Percentiles rank a stretch among this genome's conserved stretches.
These are phyloP conservation scores for Coenobita brevimanus DNA, from an alignment of 1,140 invertebrate species.

Conservation along the genomic window DNA sequence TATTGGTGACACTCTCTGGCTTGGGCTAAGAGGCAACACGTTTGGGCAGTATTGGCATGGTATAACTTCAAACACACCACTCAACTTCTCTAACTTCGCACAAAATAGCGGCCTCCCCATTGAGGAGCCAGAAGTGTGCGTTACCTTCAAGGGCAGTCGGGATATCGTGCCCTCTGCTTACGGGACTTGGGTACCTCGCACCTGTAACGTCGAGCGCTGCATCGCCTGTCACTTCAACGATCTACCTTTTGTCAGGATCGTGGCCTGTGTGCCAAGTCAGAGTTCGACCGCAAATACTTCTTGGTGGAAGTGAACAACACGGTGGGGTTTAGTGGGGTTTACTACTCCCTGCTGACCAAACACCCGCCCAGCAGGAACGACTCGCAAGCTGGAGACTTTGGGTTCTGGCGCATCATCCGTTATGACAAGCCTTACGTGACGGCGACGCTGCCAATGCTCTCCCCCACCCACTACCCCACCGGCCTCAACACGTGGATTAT, in stretches of 20 bases:
- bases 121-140: conserved; percentile 37
- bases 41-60: conserved; percentile 20
- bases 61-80: neutral
- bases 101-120: conserved; percentile 17
- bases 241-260: conserved; percentile 28
- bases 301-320: neutral
- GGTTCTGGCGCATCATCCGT: conserved; percentile 33
- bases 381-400: conserved; percentile 18
- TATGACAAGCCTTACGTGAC: conserved; percentile 12
- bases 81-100: conserved; percentile 24
- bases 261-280: conserved; percentile 34
- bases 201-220: conserved; percentile 32
- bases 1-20: conserved; percentile 34
- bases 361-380: neutral
- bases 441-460: conserved; percentile 26
- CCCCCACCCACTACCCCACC: conserved; percentile 42
- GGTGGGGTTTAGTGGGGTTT: conserved; percentile 15
- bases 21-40: conserved; percentile 24
- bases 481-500: conserved; percentile 43
- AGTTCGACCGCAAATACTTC: conserved; percentile 49
- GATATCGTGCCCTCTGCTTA: neutral
- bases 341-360: conserved; percentile 31
- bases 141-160: conserved; percentile 30
- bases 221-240: conserved; percentile 21
- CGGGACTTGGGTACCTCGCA: conserved; percentile 16